A percentile compares a stretch with the other conserved stretches of the same genome.
phyloP scores from a whole-genome alignment of 2,113 vertebrate genomes.

The Benitochromis conjunctus region DNA sequence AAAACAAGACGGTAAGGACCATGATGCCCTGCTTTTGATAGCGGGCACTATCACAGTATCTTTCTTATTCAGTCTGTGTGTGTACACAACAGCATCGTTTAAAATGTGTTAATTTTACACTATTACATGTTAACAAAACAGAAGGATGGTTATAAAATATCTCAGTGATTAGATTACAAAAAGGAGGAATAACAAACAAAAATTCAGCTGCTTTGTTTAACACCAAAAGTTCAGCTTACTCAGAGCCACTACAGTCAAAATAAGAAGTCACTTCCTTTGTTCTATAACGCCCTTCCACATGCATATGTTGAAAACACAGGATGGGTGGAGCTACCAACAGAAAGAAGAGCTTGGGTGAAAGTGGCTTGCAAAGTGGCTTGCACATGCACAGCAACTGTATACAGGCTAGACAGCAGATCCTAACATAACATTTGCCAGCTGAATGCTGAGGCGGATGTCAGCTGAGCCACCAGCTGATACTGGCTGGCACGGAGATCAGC shows the following conservation, averaged over 20 bases:
- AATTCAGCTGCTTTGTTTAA: background rate
- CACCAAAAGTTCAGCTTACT: background rate
- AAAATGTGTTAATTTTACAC: background rate
- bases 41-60: background rate
- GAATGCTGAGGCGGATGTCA: background rate
- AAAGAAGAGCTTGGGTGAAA: background rate
- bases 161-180: background rate
- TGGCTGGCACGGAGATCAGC: background rate
- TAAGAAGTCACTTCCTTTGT: background rate
- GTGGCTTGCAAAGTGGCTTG: background rate
- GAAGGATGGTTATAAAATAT: background rate
- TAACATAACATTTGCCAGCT: background rate
- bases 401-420: background rate
- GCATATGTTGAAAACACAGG: background rate
- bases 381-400: background rate
- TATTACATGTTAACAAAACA: background rate
- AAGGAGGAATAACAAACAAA: background rate
- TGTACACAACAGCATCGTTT: too few relatives aligned
- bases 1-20: background rate
- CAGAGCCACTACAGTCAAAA: background rate
- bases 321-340: background rate
- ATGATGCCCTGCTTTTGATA: background rate
- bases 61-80: too few relatives aligned
- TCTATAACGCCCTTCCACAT: background rate
- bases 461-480: background rate